Conservation (phyloP, 2,888 invertebrate species). For the Trichogramma evanescens region DNA sequence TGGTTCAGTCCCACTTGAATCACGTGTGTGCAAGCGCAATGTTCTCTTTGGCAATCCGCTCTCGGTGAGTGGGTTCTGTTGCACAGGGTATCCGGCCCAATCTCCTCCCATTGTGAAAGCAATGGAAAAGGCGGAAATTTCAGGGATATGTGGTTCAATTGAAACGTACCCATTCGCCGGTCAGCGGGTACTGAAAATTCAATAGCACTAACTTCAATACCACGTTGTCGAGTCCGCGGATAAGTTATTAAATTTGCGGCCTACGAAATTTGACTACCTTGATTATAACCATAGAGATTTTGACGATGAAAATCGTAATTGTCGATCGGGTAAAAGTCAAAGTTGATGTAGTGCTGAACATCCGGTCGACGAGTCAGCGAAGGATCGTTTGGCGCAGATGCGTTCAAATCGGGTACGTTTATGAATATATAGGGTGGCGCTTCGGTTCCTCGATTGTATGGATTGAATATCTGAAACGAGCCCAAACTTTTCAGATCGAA, state of each 20-base stretch:
- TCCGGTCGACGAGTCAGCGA: conserved; percentile 57
- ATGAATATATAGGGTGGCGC: conserved; percentile 32
- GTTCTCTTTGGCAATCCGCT: conserved; percentile 59
- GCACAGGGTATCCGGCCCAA: conserved; percentile 63
- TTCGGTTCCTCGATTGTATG: conserved; percentile 68
- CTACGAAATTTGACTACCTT: conserved; percentile 50
- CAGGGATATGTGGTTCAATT: conserved; percentile 79
- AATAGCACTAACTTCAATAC: not conserved
- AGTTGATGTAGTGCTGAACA: conserved; percentile 76
- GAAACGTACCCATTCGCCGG: conserved; percentile 66
- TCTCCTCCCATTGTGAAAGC: conserved; percentile 57
- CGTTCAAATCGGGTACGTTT: conserved; percentile 61
- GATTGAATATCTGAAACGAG: conserved; percentile 64
- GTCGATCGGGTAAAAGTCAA: conserved; percentile 79
- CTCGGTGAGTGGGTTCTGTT: conserved; percentile 60
- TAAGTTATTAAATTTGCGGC: not conserved
- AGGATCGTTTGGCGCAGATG: conserved; percentile 56
- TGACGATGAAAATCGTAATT: conserved; percentile 73
- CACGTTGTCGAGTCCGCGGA: not conserved
- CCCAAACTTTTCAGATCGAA: not conserved
- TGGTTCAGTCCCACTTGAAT: conserved; percentile 60
- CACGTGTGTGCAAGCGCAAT: conserved; percentile 79
- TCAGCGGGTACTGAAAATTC: not conserved
- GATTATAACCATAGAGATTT: conserved; percentile 65
- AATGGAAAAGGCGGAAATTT: conserved; percentile 69